Evolutionary conservation across 2,797 vertebrate genomes (phyloP), one percentile per base, ranked within the genome.

Genomic region (Spheniscus humboldti): DNA sequence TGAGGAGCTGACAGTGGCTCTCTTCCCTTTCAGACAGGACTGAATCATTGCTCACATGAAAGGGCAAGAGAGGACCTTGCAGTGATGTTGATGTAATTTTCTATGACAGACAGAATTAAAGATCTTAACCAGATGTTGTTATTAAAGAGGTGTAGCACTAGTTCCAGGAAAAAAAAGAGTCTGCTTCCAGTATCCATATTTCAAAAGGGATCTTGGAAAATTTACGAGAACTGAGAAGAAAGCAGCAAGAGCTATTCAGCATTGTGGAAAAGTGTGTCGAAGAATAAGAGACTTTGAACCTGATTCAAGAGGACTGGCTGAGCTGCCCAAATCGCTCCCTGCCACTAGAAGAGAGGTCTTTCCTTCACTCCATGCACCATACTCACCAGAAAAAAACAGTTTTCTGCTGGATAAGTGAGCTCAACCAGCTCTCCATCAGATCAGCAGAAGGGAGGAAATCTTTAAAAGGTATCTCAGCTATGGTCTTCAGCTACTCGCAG

Each of bases 41-140:
- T 52, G 72, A 80, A 90, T 56, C 55, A 50, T 9, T 4, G 2
- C 60, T 77, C 41, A 72, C 56, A 69, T 52, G 35, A 91, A 86
- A 91, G 60, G 17, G 78, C 50, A 59, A 30, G 37, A 91, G 19
- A 83, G 9, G 45, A 88, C 20, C 37, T 83, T 0, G 0, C 41
- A 68, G 72, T 18, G 27, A 63, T 19, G 56, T 33, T 80, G 81
- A 80, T 89, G 53, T 62, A 33, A 86, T 80, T 82, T 80, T 64
- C 75, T 82, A 7, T 33, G 62, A 62, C 71, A 92, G 76, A 52
- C 52, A 64, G 72, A 91, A 75, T 86, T 69, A 62, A 80, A 86
- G 60, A 64, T 82, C 37, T 53, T 56, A 81, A 78, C 41, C 83
- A 94, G 79, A 92, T 87, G 55, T 47, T 71, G 22, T 33, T 86